Conservation (phyloP, 2,797 vertebrate genomes). For the Miichthys miiuy region DNA sequence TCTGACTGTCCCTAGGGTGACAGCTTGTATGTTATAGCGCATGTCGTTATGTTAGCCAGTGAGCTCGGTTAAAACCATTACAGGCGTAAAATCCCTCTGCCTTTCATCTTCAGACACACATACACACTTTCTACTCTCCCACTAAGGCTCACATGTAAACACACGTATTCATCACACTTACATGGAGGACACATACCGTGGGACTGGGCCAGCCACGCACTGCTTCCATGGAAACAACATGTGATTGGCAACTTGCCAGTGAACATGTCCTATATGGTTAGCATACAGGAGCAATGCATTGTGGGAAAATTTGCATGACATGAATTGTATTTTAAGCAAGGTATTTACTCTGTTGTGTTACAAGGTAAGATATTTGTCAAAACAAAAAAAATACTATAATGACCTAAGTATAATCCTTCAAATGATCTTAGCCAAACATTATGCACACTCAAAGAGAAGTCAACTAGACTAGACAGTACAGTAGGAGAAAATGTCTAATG, state of each 20-base stretch:
- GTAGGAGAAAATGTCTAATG: neutral
- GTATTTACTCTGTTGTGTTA: neutral
- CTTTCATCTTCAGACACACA: slow-evolving; percentile 56
- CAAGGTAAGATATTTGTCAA: neutral
- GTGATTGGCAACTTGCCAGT: slow-evolving; percentile 64
- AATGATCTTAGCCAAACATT: neutral
- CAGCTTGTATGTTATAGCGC: slow-evolving; percentile 27
- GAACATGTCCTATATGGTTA: slow-evolving; percentile 44
- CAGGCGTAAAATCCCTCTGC: slow-evolving; percentile 52
- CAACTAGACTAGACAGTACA: neutral
- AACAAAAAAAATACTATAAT: neutral
- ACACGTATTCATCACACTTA: slow-evolving; percentile 43
- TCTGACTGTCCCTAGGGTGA: slow-evolving; percentile 19
- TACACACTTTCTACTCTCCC: slow-evolving; percentile 25
- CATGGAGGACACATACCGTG: slow-evolving; percentile 39
- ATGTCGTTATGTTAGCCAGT: slow-evolving; percentile 29
- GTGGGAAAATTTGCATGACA: slow-evolving; percentile 40
- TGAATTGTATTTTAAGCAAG: slow-evolving; percentile 5
- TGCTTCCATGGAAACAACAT: slow-evolving; percentile 73
- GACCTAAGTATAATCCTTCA: neutral
- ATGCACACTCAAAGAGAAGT: neutral
- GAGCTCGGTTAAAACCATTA: slow-evolving; percentile 55
- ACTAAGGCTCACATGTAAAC: slow-evolving; percentile 48
- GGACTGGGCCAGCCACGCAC: slow-evolving; percentile 53
- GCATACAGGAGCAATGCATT: slow-evolving; percentile 34